phyloP scores from a whole-genome alignment of 2,113 vertebrate genomes.

The Scolopax mira region DNA sequence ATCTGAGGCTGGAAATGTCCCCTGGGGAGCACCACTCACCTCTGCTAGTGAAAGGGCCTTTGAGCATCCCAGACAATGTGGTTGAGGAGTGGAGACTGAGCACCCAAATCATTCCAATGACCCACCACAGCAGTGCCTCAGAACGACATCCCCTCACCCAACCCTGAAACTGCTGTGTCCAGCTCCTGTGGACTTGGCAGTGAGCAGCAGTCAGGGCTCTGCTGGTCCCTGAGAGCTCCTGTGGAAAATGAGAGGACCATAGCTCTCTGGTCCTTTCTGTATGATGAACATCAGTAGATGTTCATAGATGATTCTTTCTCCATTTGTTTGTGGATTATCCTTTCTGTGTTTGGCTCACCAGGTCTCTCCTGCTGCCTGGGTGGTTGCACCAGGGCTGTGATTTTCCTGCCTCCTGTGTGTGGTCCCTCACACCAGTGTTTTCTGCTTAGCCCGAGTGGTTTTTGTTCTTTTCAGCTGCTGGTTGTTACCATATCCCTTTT shows the following conservation, averaged over 20 bases:
- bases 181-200: fast-evolving
- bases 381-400: background rate
- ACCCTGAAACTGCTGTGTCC: background rate
- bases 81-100: background rate
- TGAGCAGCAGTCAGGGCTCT: background rate
- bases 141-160: background rate
- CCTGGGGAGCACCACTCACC: background rate
- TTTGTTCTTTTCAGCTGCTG: background rate
- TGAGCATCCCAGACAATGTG: background rate
- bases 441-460: background rate
- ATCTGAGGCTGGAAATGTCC: background rate
- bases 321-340: background rate
- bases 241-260: fast-evolving
- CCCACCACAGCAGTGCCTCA: background rate
- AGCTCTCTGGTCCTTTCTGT: background rate
- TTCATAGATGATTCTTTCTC: background rate
- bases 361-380: background rate
- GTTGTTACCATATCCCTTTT: background rate
- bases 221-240: background rate
- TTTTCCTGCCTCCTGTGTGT: background rate
- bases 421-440: background rate
- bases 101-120: background rate
- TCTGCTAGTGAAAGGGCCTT: background rate
- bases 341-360: background rate
- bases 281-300: background rate